Base-by-base conservation (phyloP, 1,140 invertebrate genomes). In the Drosophila santomea region DNA sequence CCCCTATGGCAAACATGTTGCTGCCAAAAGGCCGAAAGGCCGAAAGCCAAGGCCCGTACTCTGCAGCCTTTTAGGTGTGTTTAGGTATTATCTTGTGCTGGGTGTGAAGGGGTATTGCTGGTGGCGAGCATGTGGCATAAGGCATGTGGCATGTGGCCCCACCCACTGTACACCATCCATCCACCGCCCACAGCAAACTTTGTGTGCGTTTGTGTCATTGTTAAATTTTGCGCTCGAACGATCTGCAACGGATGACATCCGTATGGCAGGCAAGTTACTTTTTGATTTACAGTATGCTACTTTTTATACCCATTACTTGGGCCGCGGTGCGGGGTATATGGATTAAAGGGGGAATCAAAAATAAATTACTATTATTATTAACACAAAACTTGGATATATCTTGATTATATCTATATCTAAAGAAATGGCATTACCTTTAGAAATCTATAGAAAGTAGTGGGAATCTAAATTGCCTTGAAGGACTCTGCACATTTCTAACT, bases 221-320 rank as follows among this genome's bases (percentile, higher is more conserved):
- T 90, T 90, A 90, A 84, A 90, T 88, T 90, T 90, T 86, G 86
- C 86, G 88, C 86, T 90, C 77, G 86, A 90, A 82, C 82, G 86
- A 90, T 78, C 83, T 90, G 82, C 86, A 83, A 82, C 86, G 86
- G 84, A 90, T 90, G 82, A 90, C 88, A 86, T 86, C 86, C 79
- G 82, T 80, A 83, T 78, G 82, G 82, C 72, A 74, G 64, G 73
- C 82, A 82, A 90, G 86, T 90, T 90, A 90, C 85, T 89, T 89
- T 89, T 89, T 89, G 84, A 89, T 89, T 89, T 89, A 89, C 84
- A 89, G 80, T 89, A 84, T 89, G 80, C 84, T 72, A 57, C 68
- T 58, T 71, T 71, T 71, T 41, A 28, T 54, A 63, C 64, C 60
- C 20, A 12, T 44, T 68, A 36, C 12, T 4, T 28, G 14, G 20